These are phyloP conservation scores for Pipistrellus nathusii DNA, from an alignment of 2,797 vertebrate genomes.

Conservation along the genomic window DNA sequence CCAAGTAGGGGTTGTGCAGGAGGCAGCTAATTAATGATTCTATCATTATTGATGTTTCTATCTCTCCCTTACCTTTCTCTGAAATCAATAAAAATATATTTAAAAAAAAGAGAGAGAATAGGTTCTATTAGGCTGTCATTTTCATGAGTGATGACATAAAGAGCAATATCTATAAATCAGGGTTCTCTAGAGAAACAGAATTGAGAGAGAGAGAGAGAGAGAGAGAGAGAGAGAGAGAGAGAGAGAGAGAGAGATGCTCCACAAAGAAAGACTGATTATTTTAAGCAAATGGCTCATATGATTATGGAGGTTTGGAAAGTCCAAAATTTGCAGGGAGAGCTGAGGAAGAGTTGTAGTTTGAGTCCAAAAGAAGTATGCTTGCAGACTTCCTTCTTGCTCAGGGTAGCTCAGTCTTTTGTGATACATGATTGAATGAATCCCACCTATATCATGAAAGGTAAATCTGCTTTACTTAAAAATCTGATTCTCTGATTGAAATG, in stretches of 20 bases:
- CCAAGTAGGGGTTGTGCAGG: too few relatives aligned
- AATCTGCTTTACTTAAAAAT: neutral
- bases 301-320: neutral
- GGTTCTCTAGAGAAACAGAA: neutral
- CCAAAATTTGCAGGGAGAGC: constrained; percentile 10
- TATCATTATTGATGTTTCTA: too few relatives aligned
- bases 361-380: neutral
- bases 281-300: constrained; percentile 14
- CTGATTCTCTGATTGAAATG: neutral
- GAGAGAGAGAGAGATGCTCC: neutral
- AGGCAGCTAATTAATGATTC: too few relatives aligned
- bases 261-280: neutral
- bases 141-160: constrained; percentile 14
- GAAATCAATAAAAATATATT: too few relatives aligned
- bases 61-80: too few relatives aligned
- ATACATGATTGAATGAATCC: neutral
- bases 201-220: too few relatives aligned
- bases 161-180: constrained; percentile 17
- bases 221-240: neutral
- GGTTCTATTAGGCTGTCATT: neutral
- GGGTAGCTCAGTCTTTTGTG: neutral
- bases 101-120: neutral
- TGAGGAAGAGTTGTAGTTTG: neutral
- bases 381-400: constrained; percentile 3
- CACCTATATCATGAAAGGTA: neutral